These are phyloP conservation scores for Cettia cetti DNA, from an alignment of 2,113 vertebrate species.

Conservation along the genomic window DNA sequence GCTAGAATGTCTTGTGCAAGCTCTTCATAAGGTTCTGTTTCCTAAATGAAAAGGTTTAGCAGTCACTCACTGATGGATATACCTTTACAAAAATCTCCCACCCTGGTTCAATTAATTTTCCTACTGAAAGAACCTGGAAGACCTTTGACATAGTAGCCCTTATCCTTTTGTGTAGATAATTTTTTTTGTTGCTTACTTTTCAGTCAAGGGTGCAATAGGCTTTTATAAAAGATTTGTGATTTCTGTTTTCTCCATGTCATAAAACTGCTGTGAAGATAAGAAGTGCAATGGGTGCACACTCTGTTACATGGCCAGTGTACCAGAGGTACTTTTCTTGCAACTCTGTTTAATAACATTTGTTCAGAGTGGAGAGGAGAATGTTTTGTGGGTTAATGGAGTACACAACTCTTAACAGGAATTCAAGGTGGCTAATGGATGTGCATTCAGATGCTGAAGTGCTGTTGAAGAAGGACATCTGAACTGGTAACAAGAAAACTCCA, in stretches of 20 bases:
- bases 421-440: slow-evolving; percentile 42
- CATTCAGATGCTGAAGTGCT: not conserved
- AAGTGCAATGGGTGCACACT: not conserved
- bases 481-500: slow-evolving; percentile 28
- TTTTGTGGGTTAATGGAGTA: slow-evolving; percentile 27
- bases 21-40: not conserved
- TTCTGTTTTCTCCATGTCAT: not conserved
- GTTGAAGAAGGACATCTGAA: slow-evolving; percentile 7
- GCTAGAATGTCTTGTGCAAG: not conserved
- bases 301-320: not conserved
- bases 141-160: not conserved
- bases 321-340: not conserved
- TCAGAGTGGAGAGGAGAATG: not conserved
- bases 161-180: not conserved
- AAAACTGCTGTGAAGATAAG: not conserved
- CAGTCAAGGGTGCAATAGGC: not conserved
- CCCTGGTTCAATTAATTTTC: not conserved
- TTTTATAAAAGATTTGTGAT: not conserved
- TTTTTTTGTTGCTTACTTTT: not conserved
- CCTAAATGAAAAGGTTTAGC: not conserved
- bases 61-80: not conserved
- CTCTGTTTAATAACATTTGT: not conserved
- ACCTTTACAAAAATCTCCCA: not conserved
- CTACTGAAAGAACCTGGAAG: not conserved
- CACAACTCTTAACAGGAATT: not conserved